Percentiles rank a stretch among this genome's conserved stretches.
These are phyloP conservation scores for Narcine bancroftii DNA, from an alignment of 2,113 vertebrate species.

Conservation along the genomic window DNA sequence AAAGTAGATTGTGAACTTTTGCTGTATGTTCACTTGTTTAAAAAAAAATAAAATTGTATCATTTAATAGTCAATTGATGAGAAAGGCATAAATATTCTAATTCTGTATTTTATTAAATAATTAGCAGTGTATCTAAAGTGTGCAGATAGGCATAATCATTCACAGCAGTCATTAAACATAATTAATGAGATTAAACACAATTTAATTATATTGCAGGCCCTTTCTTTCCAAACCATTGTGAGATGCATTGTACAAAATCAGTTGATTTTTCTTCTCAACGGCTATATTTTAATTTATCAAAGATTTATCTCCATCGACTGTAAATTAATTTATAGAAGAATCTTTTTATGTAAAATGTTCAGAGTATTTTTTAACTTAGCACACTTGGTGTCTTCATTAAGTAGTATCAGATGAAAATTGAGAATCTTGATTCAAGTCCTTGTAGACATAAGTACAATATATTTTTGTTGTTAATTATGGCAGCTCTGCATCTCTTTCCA, in stretches of 20 bases:
- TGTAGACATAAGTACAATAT: background rate
- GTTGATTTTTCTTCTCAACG: constrained; percentile 9
- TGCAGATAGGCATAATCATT: constrained; percentile 20
- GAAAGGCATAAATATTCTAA: background rate
- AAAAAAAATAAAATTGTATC: background rate
- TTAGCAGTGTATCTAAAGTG: background rate
- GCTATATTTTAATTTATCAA: constrained; percentile 19
- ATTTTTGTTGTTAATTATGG: background rate
- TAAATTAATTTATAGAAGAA: constrained; percentile 20
- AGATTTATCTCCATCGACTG: background rate
- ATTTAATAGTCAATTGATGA: background rate
- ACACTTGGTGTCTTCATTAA: background rate
- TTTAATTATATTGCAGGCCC: background rate
- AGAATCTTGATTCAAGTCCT: background rate
- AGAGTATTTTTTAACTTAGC: background rate
- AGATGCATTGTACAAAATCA: background rate
- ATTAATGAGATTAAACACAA: background rate
- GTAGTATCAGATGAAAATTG: background rate
- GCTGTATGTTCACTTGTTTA: background rate
- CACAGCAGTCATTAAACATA: background rate
- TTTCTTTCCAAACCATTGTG: constrained; percentile 13
- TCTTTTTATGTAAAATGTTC: background rate
- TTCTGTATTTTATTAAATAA: constrained; percentile 1
- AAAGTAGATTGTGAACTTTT: background rate
- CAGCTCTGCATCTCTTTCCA: too few relatives aligned